Percentiles rank a stretch among this genome's conserved stretches.
These are phyloP conservation scores for Paratilapia polleni DNA, from an alignment of 2,113 vertebrate species.

Conservation along the genomic window DNA sequence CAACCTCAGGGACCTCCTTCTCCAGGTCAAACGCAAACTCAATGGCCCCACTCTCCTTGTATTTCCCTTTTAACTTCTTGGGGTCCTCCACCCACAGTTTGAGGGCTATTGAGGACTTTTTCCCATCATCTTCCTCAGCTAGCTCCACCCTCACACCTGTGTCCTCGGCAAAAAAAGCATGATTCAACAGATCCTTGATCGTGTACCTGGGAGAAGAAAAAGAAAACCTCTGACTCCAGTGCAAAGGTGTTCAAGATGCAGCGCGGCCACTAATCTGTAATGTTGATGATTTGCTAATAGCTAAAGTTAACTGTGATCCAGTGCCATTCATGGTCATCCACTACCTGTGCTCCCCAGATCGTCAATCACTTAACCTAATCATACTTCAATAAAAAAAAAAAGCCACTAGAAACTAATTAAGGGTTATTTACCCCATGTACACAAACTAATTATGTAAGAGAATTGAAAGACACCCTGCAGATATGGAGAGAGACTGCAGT, in stretches of 20 bases:
- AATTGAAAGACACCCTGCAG: constrained; percentile 39
- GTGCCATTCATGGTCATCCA: not conserved
- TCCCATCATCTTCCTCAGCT: constrained; percentile 93
- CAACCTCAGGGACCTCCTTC: constrained; percentile 92
- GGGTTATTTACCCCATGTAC: constrained; percentile 17
- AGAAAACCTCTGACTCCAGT: not conserved
- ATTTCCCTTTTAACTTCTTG: constrained; percentile 96
- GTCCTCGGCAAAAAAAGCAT: constrained; percentile 96
- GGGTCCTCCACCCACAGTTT: constrained; percentile 96
- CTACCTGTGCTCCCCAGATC: not conserved
- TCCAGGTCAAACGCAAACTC: constrained; percentile 95
- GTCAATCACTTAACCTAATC: constrained; percentile 2
- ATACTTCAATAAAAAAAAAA: not conserved
- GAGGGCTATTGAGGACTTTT: constrained; percentile 92
- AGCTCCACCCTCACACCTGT: constrained; percentile 95
- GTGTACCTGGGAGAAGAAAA: constrained; percentile 82
- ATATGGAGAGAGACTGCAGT: constrained; percentile 33
- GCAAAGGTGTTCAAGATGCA: not conserved
- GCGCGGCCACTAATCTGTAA: not conserved
- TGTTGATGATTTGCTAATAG: not conserved
- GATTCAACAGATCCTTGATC: constrained; percentile 95
- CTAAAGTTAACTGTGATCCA: not conserved
- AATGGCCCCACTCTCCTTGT: constrained; percentile 95
- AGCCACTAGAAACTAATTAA: constrained; percentile 6
- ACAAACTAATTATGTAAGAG: constrained; percentile 49